Evolutionary conservation across 2,888 invertebrate species (phyloP), one percentile per base, ranked within the genome.

Genomic region (Alentia gelatinosa): DNA sequence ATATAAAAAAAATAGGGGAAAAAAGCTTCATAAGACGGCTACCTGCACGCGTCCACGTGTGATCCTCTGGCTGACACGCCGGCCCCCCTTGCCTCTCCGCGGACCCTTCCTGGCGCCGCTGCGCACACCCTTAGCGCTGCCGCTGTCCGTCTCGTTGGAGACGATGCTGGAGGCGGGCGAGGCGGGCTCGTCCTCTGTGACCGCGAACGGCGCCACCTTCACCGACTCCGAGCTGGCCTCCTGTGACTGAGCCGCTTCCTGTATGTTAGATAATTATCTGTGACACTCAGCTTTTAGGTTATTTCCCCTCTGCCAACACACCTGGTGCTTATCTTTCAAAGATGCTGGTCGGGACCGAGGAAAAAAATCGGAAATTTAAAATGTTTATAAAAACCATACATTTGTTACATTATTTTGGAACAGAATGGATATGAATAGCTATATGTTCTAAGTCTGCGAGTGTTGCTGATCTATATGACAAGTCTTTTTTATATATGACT

Each of bases 81-180:
- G 74, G 40, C 40, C 26, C 42, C 68, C 40, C 42, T 74, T 68
- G n/a, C 89, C 89, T 26, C 89, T 35, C 42, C 86, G 86, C 30
- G 9, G n/a, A 5, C 75, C 74, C 74, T 89, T 89, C 12, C 89
- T 7, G 12, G 26, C 42, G 26, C 9, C 19, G 19, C 56, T 37
- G 40, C 89, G 89, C 3, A 39, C 39, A n/a, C 74, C 74, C 50
- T 90, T 90, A 5, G 89, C 79, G 23, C 89, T 91, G 33, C 94
- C 94, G 7, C 94, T 90, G 86, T 95, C 95, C 90, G 95, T 95
- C 75, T 95, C 92, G 86, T 94, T 93, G 26, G 95, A 95, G 30
- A 95, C 94, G 7, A 95, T 94, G 92, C 95, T 95, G 90, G 95
- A 95, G 56, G 95, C 94, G 1, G 95, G 95, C 1, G 95, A 95